phyloP scores from a whole-genome alignment of 2,113 vertebrate genomes.

The Hippocampus barbouri region DNA sequence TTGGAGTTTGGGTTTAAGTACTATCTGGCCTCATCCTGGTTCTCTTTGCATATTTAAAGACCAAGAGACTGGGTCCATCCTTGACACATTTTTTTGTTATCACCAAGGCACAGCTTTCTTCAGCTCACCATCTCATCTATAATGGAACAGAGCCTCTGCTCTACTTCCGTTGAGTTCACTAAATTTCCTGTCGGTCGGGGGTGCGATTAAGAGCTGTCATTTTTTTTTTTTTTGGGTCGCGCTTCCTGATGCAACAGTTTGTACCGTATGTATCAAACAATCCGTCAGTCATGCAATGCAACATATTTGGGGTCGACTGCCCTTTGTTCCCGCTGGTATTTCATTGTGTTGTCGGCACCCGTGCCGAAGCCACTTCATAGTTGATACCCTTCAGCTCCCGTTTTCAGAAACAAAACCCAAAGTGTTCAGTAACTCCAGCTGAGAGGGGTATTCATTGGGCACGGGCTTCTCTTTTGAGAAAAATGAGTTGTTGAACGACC shows the following conservation, averaged over 20 bases:
- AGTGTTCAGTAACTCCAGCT: neutral
- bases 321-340: constrained; percentile 29
- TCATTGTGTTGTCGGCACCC: constrained; percentile 30
- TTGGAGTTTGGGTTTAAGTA: constrained; percentile 18
- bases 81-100: constrained; percentile 50
- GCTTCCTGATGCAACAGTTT: neutral
- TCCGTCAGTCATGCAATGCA: constrained; percentile 26
- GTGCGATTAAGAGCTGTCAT: constrained; percentile 17
- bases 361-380: constrained; percentile 25
- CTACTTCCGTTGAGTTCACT: constrained; percentile 29
- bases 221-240: constrained; percentile 5
- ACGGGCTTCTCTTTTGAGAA: neutral
- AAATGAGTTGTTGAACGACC: neutral
- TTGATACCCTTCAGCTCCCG: constrained; percentile 13
- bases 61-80: constrained; percentile 42
- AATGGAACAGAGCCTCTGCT: constrained; percentile 42
- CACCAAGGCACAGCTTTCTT: constrained; percentile 52
- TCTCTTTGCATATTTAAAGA: constrained; percentile 62
- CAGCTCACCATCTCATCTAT: constrained; percentile 51
- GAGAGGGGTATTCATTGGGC: neutral
- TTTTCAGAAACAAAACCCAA: constrained; percentile 10
- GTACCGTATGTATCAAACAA: neutral
- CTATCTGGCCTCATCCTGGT: constrained; percentile 38
- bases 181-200: constrained; percentile 28
- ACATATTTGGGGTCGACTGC: constrained; percentile 25